phyloP scores from a whole-genome alignment of 1,140 invertebrate species.

The Asobara japonica region DNA sequence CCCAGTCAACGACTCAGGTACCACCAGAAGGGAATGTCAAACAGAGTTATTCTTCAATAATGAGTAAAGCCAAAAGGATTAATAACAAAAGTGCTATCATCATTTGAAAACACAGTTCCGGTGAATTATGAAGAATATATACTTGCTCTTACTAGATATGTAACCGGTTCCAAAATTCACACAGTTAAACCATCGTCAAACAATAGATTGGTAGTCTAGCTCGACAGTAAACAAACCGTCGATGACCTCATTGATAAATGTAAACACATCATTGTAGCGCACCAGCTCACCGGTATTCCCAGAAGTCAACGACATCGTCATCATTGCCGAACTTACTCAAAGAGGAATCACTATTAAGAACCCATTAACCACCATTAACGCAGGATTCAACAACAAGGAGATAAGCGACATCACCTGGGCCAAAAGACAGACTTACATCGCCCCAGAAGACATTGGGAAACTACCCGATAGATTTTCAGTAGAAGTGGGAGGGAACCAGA shows the following conservation, averaged over 20 bases:
- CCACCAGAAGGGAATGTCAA: not conserved
- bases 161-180: not conserved
- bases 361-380: not conserved
- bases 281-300: not conserved
- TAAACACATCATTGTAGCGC: not conserved
- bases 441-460: not conserved
- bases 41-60: not conserved
- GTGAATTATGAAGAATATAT: not conserved
- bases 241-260: not conserved
- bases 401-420: not conserved
- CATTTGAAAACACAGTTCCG: slow-evolving; percentile 2
- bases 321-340: not conserved
- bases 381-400: not conserved
- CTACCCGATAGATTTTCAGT: not conserved
- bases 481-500: not conserved
- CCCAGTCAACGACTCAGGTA: too few species aligned
- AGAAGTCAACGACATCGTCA: not conserved
- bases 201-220: slow-evolving; percentile 4
- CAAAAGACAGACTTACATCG: slow-evolving; percentile 16
- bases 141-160: not conserved
- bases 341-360: not conserved
- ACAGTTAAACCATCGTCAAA: not conserved
- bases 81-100: slow-evolving; percentile 19
- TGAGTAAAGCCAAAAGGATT: not conserved
- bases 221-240: not conserved